These are phyloP conservation scores for Spinus pinus DNA, from an alignment of 2,797 vertebrate species.

Conservation along the genomic window DNA sequence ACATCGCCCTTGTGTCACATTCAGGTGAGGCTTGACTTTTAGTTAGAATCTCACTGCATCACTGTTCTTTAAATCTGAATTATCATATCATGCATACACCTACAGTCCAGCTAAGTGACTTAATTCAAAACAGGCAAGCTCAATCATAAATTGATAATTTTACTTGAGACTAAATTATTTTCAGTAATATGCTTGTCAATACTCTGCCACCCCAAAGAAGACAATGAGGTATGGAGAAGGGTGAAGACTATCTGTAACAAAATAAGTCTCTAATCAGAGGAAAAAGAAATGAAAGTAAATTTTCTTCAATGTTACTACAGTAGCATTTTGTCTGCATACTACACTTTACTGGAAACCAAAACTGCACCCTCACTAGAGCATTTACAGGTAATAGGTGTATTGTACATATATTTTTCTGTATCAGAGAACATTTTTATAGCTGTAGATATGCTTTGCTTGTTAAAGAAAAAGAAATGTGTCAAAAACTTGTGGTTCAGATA, in stretches of 20 bases:
- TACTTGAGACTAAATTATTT: not conserved
- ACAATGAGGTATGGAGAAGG: not conserved
- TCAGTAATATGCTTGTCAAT: not conserved
- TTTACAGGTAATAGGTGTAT: constrained; percentile 66
- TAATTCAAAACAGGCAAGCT: not conserved
- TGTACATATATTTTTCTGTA: constrained; percentile 71
- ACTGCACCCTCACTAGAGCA: constrained; percentile 50
- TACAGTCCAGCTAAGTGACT: not conserved
- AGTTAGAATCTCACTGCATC: not conserved
- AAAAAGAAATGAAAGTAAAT: not conserved
- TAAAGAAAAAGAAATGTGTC: constrained; percentile 74
- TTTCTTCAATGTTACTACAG: not conserved
- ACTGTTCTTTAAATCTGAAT: not conserved
- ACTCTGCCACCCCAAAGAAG: not conserved
- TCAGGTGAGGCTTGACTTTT: constrained; percentile 41
- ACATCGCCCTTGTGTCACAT: constrained; percentile 60
- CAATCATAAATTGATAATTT: not conserved
- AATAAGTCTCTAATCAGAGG: not conserved
- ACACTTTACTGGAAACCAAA: constrained; percentile 41
- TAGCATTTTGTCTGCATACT: constrained; percentile 48
- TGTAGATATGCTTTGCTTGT: constrained; percentile 67
- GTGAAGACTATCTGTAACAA: not conserved
- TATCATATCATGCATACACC: not conserved
- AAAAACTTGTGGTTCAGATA: constrained; percentile 69
- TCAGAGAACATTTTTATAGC: constrained; percentile 71